These are phyloP conservation scores for Cololabis saira DNA, from an alignment of 2,113 vertebrate species.

Conservation along the genomic window DNA sequence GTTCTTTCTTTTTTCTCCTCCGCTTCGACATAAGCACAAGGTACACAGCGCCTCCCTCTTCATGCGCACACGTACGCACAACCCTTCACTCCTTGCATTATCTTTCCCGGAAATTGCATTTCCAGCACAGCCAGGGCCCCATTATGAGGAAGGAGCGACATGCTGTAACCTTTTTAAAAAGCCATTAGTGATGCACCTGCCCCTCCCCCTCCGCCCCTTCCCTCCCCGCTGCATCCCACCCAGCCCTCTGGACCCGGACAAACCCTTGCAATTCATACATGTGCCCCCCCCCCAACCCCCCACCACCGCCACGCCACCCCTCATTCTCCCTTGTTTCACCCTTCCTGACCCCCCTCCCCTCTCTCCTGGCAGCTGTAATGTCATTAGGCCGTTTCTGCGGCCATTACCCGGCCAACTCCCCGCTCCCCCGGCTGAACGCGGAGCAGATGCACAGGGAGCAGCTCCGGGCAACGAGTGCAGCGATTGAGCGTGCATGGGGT, in stretches of 20 bases:
- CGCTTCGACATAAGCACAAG: slow-evolving; percentile 59
- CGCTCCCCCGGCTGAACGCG: slow-evolving; percentile 19
- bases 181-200: slow-evolving; percentile 84
- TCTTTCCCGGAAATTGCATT: slow-evolving; percentile 86
- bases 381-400: slow-evolving; percentile 74
- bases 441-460: slow-evolving; percentile 57
- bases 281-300: slow-evolving; percentile 1
- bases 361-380: slow-evolving; percentile 73
- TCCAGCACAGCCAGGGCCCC: slow-evolving; percentile 84
- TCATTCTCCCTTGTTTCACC: slow-evolving; percentile 37
- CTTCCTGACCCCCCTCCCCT: slow-evolving; percentile 62
- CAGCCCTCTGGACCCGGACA: slow-evolving; percentile 38
- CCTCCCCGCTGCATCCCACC: slow-evolving; percentile 37
- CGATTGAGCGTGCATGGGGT: slow-evolving; percentile 52
- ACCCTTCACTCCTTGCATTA: slow-evolving; percentile 79
- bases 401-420: slow-evolving; percentile 63
- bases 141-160: slow-evolving; percentile 84
- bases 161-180: slow-evolving; percentile 88
- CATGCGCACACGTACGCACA: slow-evolving; percentile 28
- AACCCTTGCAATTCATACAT: slow-evolving; percentile 44
- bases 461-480: slow-evolving; percentile 34
- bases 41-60: slow-evolving; percentile 42
- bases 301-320: background rate
- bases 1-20: slow-evolving; percentile 21
- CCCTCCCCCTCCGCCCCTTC: slow-evolving; percentile 40